phyloP scores from a whole-genome alignment of 2,888 invertebrate genomes.

The Melieria crassipennis region DNA sequence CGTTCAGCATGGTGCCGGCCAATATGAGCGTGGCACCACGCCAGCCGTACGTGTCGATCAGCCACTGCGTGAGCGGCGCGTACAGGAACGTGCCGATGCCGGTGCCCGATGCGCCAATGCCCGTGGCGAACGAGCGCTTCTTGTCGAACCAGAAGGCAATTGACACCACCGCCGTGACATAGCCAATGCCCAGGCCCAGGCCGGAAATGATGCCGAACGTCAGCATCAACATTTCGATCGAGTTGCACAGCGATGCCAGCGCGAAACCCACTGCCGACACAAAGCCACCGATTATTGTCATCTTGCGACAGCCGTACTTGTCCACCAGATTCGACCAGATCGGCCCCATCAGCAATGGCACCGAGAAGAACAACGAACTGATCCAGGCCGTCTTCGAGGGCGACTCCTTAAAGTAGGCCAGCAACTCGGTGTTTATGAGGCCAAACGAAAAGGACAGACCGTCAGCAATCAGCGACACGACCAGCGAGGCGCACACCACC shows the following conservation, averaged over 20 bases:
- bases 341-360: constrained; percentile 82
- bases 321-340: constrained; percentile 81
- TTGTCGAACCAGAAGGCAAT: constrained; percentile 95
- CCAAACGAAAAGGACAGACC: constrained; percentile 95
- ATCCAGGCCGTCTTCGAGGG: constrained; percentile 91
- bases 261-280: constrained; percentile 81
- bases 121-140: constrained; percentile 85
- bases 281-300: constrained; percentile 79
- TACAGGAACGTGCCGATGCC: constrained; percentile 90
- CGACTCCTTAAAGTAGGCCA: constrained; percentile 81
- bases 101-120: constrained; percentile 87
- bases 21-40: constrained; percentile 81
- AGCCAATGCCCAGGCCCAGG: constrained; percentile 81
- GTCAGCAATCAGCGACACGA: constrained; percentile 90
- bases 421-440: constrained; percentile 83
- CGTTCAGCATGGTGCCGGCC: constrained; percentile 85
- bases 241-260: constrained; percentile 75
- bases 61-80: constrained; percentile 84
- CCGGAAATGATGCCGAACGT: constrained; percentile 89
- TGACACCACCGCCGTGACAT: constrained; percentile 90
- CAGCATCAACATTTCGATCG: constrained; percentile 81
- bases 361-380: constrained; percentile 88
- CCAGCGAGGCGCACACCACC: constrained; percentile 84
- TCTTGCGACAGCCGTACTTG: constrained; percentile 82
- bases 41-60: constrained; percentile 82